A percentile compares a stretch with the other conserved stretches of the same genome.
phyloP scores from a whole-genome alignment of 1,140 invertebrate species.

The Chironomus tepperi region DNA sequence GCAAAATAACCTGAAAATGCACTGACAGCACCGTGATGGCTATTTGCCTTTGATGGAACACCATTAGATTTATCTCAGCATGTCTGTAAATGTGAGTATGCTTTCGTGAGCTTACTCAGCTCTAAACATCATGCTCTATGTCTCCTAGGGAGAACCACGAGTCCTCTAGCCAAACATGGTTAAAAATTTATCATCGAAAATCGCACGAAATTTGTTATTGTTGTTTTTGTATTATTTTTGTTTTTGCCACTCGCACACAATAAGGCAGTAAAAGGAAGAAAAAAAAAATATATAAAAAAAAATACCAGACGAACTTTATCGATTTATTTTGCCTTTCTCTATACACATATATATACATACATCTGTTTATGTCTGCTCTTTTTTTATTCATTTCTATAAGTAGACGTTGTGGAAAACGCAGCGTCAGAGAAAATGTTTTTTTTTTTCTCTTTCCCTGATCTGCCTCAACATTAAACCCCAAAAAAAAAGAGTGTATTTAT shows the following conservation, averaged over 20 bases:
- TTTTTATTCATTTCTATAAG: conserved; percentile 10
- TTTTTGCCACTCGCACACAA: background rate
- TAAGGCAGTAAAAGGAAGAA: background rate
- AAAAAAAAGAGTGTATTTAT: conserved; percentile 15
- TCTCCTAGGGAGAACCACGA: too few species aligned
- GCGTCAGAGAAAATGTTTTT: conserved; percentile 9
- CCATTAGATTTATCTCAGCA: too few species aligned
- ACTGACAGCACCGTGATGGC: too few species aligned
- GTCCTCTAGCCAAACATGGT: too few species aligned
- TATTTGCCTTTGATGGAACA: too few species aligned
- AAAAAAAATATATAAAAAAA: background rate
- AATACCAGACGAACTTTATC: conserved; percentile 16
- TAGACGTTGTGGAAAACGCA: conserved; percentile 17
- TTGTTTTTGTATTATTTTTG: background rate
- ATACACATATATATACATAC: background rate
- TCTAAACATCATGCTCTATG: too few species aligned
- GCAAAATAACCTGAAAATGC: too few species aligned
- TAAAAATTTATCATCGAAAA: background rate
- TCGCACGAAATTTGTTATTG: background rate
- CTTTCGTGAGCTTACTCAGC: too few species aligned
- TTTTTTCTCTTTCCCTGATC: background rate
- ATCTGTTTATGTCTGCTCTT: conserved; percentile 14
- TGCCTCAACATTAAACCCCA: conserved; percentile 11
- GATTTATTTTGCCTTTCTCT: conserved; percentile 11
- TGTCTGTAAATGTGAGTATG: too few species aligned